Conservation (phyloP, 2,888 invertebrate species). For the Allophyes oxyacanthae region DNA sequence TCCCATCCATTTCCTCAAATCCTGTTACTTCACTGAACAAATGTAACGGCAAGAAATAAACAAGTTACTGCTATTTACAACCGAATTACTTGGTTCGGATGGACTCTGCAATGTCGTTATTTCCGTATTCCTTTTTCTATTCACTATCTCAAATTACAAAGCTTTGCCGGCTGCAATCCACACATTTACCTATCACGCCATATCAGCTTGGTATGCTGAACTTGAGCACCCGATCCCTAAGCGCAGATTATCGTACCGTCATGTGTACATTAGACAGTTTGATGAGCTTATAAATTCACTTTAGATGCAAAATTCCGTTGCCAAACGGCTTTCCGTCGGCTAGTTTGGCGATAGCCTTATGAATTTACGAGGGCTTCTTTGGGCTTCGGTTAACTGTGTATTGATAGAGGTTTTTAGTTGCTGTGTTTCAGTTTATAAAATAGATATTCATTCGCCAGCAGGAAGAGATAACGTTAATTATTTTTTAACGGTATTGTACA, state of each 20-base stretch:
- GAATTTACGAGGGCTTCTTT: slow-evolving; percentile 49
- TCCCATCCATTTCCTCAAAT: too few species aligned
- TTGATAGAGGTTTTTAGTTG: slow-evolving; percentile 48
- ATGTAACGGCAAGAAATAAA: too few species aligned
- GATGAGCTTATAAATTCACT: slow-evolving; percentile 65
- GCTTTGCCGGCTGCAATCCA: too few species aligned
- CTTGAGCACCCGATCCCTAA: slow-evolving; percentile 13
- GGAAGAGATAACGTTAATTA: too few species aligned
- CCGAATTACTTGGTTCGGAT: too few species aligned
- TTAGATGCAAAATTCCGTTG: slow-evolving; percentile 55
- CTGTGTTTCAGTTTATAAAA: slow-evolving; percentile 20
- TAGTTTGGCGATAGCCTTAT: slow-evolving; percentile 49
- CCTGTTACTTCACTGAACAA: too few species aligned
- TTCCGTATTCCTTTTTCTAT: too few species aligned
- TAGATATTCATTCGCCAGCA: too few species aligned
- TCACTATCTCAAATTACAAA: too few species aligned
- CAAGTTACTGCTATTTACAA: too few species aligned
- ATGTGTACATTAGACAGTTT: slow-evolving; percentile 60
- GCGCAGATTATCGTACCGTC: slow-evolving; percentile 39
- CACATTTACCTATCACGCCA: background rate
- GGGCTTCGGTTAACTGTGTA: slow-evolving; percentile 40
- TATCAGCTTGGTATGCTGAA: background rate
- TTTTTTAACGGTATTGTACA: too few species aligned
- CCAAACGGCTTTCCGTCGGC: slow-evolving; percentile 45
- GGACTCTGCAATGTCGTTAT: too few species aligned